These are phyloP conservation scores for Dryobota labecula DNA, from an alignment of 2,888 invertebrate species.

Conservation along the genomic window DNA sequence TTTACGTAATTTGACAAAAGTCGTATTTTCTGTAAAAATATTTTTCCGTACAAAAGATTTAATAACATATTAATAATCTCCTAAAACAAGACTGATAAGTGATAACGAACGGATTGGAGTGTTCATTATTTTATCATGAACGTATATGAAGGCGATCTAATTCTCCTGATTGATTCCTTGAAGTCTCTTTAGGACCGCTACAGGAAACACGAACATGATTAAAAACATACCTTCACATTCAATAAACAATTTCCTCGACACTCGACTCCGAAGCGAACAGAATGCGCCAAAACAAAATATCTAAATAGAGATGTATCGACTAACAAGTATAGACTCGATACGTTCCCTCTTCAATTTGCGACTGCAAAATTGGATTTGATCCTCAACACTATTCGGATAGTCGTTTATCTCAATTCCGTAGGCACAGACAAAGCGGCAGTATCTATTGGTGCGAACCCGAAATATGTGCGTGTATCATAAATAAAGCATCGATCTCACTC, in stretches of 20 bases:
- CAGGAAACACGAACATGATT: conserved; percentile 1
- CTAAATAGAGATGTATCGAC: conserved; percentile 66
- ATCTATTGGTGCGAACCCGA: conserved; percentile 71
- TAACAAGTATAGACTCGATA: conserved; percentile 69
- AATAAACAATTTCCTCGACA: conserved; percentile 39
- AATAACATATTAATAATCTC: not conserved
- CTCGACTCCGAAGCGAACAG: conserved; percentile 34
- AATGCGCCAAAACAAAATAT: conserved; percentile 63
- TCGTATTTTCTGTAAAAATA: not conserved
- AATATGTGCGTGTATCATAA: conserved; percentile 72
- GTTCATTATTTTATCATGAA: not conserved
- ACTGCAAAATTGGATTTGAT: conserved; percentile 83
- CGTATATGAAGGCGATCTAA: not conserved
- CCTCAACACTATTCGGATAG: conserved; percentile 82
- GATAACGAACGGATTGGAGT: not conserved
- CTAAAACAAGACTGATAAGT: not conserved
- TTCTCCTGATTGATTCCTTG: not conserved
- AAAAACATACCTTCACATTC: conserved; percentile 19
- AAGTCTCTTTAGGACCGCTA: too few relatives aligned
- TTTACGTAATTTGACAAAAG: not conserved
- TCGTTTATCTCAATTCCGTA: conserved; percentile 85
- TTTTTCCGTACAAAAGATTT: not conserved
- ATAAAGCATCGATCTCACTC: conserved; percentile 71
- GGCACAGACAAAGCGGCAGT: conserved; percentile 74
- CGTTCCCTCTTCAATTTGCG: conserved; percentile 81